Percentiles rank a stretch among this genome's conserved stretches.
Evolutionary conservation across 2,113 vertebrate genomes (phyloP).

Genomic region (Corynorhinus townsendii): DNA sequence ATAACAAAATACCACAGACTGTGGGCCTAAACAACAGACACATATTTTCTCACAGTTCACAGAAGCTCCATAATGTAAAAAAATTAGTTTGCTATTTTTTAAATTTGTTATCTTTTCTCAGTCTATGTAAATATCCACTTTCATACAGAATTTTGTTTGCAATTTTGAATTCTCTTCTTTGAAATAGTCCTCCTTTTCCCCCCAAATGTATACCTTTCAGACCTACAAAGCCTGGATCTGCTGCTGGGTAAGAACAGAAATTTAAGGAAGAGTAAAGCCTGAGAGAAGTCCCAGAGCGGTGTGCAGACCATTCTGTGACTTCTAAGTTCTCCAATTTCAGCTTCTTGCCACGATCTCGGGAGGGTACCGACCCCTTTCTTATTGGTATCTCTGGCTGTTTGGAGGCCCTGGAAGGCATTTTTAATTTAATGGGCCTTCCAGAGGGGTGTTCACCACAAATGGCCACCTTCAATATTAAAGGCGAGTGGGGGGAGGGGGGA

Average conservation of each 20-base stretch:
- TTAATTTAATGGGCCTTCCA: not conserved
- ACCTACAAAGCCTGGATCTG: not conserved
- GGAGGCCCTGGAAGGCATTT: not conserved
- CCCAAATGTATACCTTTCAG: not conserved
- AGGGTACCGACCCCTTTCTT: not conserved
- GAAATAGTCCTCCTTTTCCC: not conserved
- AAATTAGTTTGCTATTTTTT: not conserved
- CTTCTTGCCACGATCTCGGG: not conserved
- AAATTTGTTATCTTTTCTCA: not conserved
- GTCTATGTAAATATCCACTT: not conserved
- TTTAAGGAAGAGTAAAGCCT: not conserved
- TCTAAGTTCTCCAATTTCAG: not conserved
- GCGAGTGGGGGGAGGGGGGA: no score
- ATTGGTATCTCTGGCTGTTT: not conserved
- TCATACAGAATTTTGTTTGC: not conserved
- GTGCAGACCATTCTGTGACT: not conserved
- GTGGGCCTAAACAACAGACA: not conserved
- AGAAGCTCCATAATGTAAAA: not conserved
- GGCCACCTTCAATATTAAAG: not conserved
- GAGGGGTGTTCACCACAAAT: not conserved
- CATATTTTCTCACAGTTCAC: not conserved
- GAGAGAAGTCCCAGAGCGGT: not conserved
- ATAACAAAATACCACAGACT: not conserved
- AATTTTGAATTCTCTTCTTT: not conserved
- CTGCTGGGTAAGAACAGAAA: not conserved